Evolutionary conservation across 1,140 invertebrate species (phyloP).

Genomic region (Trichonephila inaurata): DNA sequence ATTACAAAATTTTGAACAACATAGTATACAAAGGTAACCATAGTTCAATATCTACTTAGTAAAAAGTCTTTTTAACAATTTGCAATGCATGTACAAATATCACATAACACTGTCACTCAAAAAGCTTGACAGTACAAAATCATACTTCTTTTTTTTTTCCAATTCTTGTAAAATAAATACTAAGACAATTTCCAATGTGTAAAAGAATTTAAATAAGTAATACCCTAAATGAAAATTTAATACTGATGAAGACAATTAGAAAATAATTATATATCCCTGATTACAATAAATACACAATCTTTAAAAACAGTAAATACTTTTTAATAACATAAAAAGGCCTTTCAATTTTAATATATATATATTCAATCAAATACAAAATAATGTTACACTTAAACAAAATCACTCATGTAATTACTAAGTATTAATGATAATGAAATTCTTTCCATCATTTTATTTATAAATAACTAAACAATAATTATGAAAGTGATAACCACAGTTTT

Average conservation of each 20-base stretch:
- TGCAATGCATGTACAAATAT: background rate
- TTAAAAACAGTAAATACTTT: background rate
- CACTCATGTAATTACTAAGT: background rate
- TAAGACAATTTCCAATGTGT: background rate
- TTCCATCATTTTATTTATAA: too few species aligned
- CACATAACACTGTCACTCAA: background rate
- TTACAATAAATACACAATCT: background rate
- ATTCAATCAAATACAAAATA: background rate
- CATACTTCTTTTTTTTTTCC: background rate
- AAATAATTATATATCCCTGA: slow-evolving; percentile 39
- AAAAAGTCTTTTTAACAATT: slow-evolving; percentile 8
- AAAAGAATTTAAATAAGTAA: slow-evolving; percentile 11
- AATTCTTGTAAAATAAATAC: slow-evolving; percentile 10
- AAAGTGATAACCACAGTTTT: too few species aligned
- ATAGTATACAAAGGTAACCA: slow-evolving; percentile 4
- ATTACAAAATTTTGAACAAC: slow-evolving; percentile 22
- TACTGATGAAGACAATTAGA: slow-evolving; percentile 13
- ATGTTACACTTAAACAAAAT: background rate
- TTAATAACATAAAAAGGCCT: background rate
- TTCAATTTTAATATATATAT: background rate
- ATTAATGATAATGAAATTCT: too few species aligned
- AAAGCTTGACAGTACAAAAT: background rate
- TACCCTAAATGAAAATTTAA: slow-evolving; percentile 10
- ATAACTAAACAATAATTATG: too few species aligned
- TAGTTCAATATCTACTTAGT: background rate